Base-by-base conservation (phyloP, 37 sponge, comb jelly and placozoan genomes). In the Bolinopsis microptera region DNA sequence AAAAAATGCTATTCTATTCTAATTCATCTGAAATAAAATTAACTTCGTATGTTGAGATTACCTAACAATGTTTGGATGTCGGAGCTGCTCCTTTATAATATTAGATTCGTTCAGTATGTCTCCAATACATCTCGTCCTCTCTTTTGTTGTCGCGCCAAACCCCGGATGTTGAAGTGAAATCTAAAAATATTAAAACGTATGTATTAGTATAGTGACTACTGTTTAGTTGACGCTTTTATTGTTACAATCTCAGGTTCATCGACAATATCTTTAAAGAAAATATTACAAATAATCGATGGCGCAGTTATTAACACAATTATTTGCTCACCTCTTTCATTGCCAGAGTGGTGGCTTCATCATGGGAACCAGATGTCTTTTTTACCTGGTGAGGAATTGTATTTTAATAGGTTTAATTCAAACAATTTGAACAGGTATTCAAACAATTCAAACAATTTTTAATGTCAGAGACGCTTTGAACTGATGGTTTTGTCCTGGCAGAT, bases 251-350 rank as follows among this genome's bases (percentile, higher is more conserved):
- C 22, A 23, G 22, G 22, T 24, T 21, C 69, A 68, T 23, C 21
- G 22, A 68, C 69, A 68, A 21, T 24, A 21, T 24, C 69, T 24
- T 23, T 24, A 21, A 68, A 68, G 69, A 68, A 21, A 68, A 21
- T 24, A 21, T 24, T 23, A 68, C 69, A 68, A 21, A 68, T 23
- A 68, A 68, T 24, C 69, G 23, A 21, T 24, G 22, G 23, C 69
- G 23, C 69, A 68, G 22, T 24, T 23, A n/a, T n/a, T n/a, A n/a
- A n/a, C n/a, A n/a, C n/a, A n/a, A n/a, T n/a, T n/a, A n/a, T 48
- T 48, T 5, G 5, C 61, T 13, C 61, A 95, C 95, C 96, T 97
- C 97, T 69, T 97, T 97, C 94, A 97, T 94, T 0, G 97, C 90
- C 26, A 86, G 90, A 27, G 41, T 41, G 24, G 90, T 86, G 0